Base-by-base conservation (phyloP, 2,113 vertebrate genomes). In the Petroica traversi region DNA sequence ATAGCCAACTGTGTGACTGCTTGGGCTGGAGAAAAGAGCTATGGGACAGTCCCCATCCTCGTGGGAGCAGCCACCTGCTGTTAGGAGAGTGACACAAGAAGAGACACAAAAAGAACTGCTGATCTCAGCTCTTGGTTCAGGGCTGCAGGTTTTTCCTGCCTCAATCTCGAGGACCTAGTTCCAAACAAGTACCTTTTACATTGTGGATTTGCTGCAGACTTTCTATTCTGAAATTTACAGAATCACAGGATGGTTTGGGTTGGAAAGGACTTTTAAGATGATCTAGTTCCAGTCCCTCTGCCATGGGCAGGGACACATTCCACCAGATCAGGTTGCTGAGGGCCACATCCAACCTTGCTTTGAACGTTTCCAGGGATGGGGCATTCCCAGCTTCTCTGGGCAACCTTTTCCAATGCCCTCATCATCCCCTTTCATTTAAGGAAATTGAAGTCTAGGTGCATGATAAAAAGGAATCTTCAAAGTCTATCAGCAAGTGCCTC, bases 231-330 rank as follows among this genome's bases (percentile, higher is more conserved):
- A 86, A 91, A 63, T 86, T 61, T 45, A n/a, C 26, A 64, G 43
- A 72, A 38, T 43, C 34, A 48, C 9, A 63, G n/a, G 5, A 78
- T 19, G 2, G 8, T 72, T 90, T 62, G 17, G 3, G 6, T 79
- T 82, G 48, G 48, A 88, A 78, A 9, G 8, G 25, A 19, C 22
- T n/a, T 55, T 57, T 9, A 85, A 43, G 22, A 14, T 25, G 7
- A 78, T 19, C 38, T 29, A 66, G 7, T 69, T 51, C 26, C 19
- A 20, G 22, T 8, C 4, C 6, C 4, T 5, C 20, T 73, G 20
- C 12, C 22, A 14, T 43, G 2, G n/a, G 9, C n/a, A 62, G 2
- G 3, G 52, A 19, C 6, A 29, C 0, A 17, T 74, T 31, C 5
- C 66, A 58, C 31, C 48, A 76, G 20, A 51, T 0, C 28, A 64